These are phyloP conservation scores for Abrostola triplasia DNA, from an alignment of 2,888 invertebrate genomes.

Conservation along the genomic window DNA sequence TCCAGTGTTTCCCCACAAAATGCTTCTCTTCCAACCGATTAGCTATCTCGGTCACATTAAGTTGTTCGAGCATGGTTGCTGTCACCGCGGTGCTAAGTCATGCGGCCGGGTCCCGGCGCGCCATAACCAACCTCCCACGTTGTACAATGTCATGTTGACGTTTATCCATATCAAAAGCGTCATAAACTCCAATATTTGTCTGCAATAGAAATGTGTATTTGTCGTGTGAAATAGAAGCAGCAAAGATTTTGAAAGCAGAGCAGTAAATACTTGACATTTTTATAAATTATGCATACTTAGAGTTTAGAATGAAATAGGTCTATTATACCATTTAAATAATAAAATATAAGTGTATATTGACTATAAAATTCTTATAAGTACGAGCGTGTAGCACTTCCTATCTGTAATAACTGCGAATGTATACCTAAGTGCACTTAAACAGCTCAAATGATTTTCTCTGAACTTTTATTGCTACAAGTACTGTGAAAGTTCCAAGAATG, in stretches of 20 bases:
- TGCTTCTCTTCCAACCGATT: conserved; percentile 39
- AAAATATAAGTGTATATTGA: background rate
- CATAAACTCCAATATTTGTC: conserved; percentile 53
- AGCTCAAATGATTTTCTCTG: background rate
- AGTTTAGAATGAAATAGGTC: too few species aligned
- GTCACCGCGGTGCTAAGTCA: conserved; percentile 66
- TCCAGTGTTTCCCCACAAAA: conserved; percentile 18
- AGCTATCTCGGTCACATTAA: conserved; percentile 56
- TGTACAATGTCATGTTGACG: conserved; percentile 54
- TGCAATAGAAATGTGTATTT: conserved; percentile 38
- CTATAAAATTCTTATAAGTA: background rate
- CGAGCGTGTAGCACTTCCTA: background rate
- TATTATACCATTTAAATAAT: too few species aligned
- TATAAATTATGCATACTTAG: too few species aligned
- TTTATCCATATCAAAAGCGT: conserved; percentile 55
- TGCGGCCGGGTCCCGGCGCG: conserved; percentile 65
- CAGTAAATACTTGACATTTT: too few species aligned
- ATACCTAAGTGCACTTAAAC: background rate
- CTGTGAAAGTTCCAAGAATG: background rate
- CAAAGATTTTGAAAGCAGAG: too few species aligned
- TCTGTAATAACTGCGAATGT: background rate
- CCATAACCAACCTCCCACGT: conserved; percentile 71
- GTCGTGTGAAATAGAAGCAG: conserved; percentile 11
- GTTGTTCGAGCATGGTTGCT: conserved; percentile 65
- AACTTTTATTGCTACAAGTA: background rate